Evolutionary conservation across 2,797 vertebrate species (phyloP).

Genomic region (Myotis pilosus): DNA sequence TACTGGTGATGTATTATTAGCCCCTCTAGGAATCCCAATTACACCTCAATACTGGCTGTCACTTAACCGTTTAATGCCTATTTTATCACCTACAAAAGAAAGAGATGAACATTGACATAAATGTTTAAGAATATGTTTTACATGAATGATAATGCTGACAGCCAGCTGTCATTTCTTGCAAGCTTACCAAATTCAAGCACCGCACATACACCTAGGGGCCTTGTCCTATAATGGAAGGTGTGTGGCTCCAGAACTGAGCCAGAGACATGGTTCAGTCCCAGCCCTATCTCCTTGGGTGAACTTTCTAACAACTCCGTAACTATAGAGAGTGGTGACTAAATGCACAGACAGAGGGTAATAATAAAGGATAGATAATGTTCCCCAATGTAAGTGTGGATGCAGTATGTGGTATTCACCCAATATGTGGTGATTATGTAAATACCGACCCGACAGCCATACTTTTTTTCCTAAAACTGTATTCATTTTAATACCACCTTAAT

Average conservation of each 20-base stretch:
- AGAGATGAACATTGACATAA: background rate
- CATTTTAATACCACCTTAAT: background rate
- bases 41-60: background rate
- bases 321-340: background rate
- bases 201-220: too few species aligned
- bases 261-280: background rate
- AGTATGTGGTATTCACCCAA: background rate
- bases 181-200: background rate
- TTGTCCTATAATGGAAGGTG: background rate
- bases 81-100: background rate
- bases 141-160: background rate
- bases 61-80: background rate
- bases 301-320: background rate
- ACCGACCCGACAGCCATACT: rapidly evolving
- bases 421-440: background rate
- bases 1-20: background rate
- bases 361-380: background rate
- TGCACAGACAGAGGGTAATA: background rate
- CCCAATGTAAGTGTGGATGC: background rate
- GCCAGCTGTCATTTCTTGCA: background rate
- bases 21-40: background rate
- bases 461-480: background rate
- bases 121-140: background rate
- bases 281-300: background rate
- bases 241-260: background rate